phyloP scores from a whole-genome alignment of 2,797 vertebrate genomes.

The Mormyrus hasselquistii region DNA sequence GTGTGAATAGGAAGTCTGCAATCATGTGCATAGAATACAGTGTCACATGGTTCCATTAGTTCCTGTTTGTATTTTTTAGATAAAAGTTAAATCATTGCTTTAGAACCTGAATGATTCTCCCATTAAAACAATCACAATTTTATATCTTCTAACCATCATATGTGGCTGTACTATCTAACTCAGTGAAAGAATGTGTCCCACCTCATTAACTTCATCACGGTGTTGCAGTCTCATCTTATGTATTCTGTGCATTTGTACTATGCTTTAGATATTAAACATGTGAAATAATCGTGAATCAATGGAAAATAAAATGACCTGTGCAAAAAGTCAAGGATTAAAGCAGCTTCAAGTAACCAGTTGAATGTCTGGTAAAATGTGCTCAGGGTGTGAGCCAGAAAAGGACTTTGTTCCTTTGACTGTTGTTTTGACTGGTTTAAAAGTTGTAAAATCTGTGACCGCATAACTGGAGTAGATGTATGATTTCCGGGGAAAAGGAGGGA shows the following conservation, averaged over 20 bases:
- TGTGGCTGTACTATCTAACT: neutral
- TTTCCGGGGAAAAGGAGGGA: neutral
- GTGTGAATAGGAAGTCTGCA: neutral
- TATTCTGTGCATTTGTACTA: neutral
- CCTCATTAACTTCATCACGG: neutral
- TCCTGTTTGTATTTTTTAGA: neutral
- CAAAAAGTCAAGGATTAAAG: neutral
- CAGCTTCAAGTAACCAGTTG: neutral
- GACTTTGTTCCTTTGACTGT: neutral
- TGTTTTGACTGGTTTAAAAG: constrained; percentile 1
- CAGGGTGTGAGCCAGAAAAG: neutral
- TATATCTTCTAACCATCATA: neutral
- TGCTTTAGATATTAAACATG: neutral
- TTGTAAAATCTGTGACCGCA: neutral
- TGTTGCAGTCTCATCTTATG: neutral
- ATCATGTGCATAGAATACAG: neutral
- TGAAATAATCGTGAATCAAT: neutral
- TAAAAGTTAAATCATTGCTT: neutral
- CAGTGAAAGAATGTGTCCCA: neutral
- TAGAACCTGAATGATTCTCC: neutral
- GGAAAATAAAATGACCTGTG: neutral
- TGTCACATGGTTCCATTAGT: neutral
- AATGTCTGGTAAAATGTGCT: neutral
- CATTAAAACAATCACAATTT: neutral
- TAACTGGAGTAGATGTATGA: neutral